A percentile compares a stretch with the other conserved stretches of the same genome.
Evolutionary conservation across 2,797 vertebrate genomes (phyloP).

Genomic region (Gymnopithys bicolor): DNA sequence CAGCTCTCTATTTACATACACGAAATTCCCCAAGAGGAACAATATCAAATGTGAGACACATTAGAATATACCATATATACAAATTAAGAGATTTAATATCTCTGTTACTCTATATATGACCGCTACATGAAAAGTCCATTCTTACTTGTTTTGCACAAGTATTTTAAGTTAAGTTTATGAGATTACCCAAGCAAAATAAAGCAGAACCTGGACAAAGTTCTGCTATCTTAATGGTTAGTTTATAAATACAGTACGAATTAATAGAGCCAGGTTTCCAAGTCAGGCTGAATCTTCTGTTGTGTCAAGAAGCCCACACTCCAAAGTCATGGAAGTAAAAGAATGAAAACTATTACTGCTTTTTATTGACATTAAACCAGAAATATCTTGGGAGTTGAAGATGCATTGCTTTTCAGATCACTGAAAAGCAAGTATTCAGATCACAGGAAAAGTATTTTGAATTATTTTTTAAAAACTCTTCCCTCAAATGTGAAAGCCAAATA

Average conservation of each 20-base stretch:
- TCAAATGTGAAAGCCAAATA: slow-evolving; percentile 44
- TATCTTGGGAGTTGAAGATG: not conserved
- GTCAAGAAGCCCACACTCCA: not conserved
- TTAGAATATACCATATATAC: slow-evolving; percentile 59
- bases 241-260: not conserved
- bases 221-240: not conserved
- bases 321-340: not conserved
- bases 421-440: not conserved
- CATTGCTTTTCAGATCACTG: not conserved
- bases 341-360: not conserved
- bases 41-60: slow-evolving; percentile 78
- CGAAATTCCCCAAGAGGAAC: slow-evolving; percentile 79
- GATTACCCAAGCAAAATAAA: not conserved
- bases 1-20: slow-evolving; percentile 73
- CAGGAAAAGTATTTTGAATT: not conserved
- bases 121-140: not conserved
- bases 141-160: not conserved
- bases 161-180: slow-evolving; percentile 3
- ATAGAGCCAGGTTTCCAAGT: not conserved
- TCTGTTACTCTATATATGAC: slow-evolving; percentile 33
- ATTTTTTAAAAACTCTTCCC: not conserved
- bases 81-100: slow-evolving; percentile 42
- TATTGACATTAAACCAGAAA: not conserved
- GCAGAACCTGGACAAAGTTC: not conserved
- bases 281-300: not conserved